Conservation (phyloP, 2,888 invertebrate species). For the Encarsia formosa region DNA sequence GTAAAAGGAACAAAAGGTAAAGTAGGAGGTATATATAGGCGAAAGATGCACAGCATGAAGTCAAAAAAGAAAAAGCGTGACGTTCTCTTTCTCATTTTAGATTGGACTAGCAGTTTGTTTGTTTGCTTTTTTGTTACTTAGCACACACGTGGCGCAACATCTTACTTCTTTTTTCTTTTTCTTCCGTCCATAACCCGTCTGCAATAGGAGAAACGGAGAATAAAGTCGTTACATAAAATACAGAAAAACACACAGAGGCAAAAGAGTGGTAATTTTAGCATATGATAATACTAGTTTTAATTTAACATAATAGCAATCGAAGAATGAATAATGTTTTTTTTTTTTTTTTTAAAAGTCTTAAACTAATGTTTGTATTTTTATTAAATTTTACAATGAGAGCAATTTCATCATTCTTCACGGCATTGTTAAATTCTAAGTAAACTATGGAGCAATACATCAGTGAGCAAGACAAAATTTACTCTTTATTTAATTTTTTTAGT, state of each 20-base stretch:
- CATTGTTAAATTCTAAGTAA: constrained; percentile 17
- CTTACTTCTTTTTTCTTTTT: constrained; percentile 99
- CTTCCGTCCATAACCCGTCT: constrained; percentile 92
- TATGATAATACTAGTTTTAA: constrained; percentile 30
- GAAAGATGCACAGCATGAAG: constrained; percentile 23
- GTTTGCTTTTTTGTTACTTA: constrained; percentile 24
- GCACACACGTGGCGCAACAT: constrained; percentile 51
- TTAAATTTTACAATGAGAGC: constrained; percentile 10
- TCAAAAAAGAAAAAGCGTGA: constrained; percentile 23
- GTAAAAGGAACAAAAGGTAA: constrained; percentile 10
- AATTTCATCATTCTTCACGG: constrained; percentile 11
- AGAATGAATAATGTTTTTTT: constrained; percentile 9
- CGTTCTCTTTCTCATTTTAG: constrained; percentile 21
- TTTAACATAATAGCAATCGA: constrained; percentile 18
- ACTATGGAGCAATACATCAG: constrained; percentile 10
- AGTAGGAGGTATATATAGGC: constrained; percentile 18
- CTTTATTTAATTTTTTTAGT: too few species aligned
- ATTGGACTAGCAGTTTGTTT: constrained; percentile 18
- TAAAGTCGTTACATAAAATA: constrained; percentile 51
- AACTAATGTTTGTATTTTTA: too few species aligned
- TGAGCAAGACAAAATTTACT: background rate
- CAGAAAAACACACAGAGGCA: constrained; percentile 35
- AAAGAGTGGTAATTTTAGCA: constrained; percentile 37
- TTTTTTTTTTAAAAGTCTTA: too few species aligned
- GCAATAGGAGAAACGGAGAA: constrained; percentile 60